Evolutionary conservation across 2,113 vertebrate genomes (phyloP), one percentile per base, ranked within the genome.

Genomic region (Jaculus jaculus): DNA sequence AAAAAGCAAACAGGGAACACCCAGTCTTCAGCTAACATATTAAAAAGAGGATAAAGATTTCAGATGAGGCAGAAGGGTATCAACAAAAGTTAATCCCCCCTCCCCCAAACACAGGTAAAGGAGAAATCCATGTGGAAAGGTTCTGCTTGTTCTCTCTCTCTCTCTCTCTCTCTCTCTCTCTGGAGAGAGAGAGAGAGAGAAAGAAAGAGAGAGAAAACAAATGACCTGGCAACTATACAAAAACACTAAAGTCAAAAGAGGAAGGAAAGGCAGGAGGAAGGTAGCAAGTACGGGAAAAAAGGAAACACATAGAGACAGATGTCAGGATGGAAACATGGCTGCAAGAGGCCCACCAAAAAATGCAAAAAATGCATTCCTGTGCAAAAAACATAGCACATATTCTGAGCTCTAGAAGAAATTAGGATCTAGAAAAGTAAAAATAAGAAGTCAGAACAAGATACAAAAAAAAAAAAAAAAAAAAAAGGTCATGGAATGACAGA

Each of bases 181-280:
- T n/a, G n/a, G 12, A 47, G 42, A 47, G 42, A 47, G 42, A 47
- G 42, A 47, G 42, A 47, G 42, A 47, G 42, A 47, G 42, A 93
- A 87, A 61, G 28, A 81, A 74, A 61, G 10, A 32, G 87, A 69
- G 86, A 77, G 32, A 87, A 85, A 94, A 93, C 72, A 79, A 87
- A 89, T 78, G 47, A n/a, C 73, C 73, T 78, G 88, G 73, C 73
- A 95, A 60, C 85, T 80, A 39, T 66, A 87, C 51, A 91, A 89
- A 96, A 96, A 92, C 65, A 84, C 69, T 63, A 23, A 20, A n/a
- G 75, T 47, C 30, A 83, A 96, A 97, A 95, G 94, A 96, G 94
- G 95, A 96, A 96, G 90, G 84, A 92, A 92, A 92, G 69, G 54
- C 80, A 54, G 82, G 60, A 92, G 84, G 93, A 95, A 91, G 72